Evolutionary conservation across 2,797 vertebrate species (phyloP).

Genomic region (Rhinophrynus dorsalis): DNA sequence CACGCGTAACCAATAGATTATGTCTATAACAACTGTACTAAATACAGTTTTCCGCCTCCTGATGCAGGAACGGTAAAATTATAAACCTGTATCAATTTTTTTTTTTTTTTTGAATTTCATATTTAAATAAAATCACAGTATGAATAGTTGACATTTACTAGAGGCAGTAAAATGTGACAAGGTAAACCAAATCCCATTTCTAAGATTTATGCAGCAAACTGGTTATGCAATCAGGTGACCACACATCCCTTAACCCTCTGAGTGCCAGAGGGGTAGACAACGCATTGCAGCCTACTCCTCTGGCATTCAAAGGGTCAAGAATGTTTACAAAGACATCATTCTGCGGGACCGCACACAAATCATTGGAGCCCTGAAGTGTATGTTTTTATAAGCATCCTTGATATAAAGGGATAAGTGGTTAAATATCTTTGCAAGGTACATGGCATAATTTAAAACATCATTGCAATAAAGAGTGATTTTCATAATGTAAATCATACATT

Average conservation of each 20-base stretch:
- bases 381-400: too few relatives aligned
- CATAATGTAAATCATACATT: conserved; percentile 11
- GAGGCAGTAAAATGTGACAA: conserved; percentile 69
- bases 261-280: too few relatives aligned
- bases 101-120: conserved; percentile 72
- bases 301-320: too few relatives aligned
- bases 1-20: conserved; percentile 78
- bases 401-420: too few relatives aligned
- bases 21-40: conserved; percentile 80
- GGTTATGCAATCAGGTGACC: too few relatives aligned
- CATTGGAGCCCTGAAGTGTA: too few relatives aligned
- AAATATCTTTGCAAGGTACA: too few relatives aligned
- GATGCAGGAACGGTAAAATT: conserved; percentile 97
- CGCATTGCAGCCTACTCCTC: too few relatives aligned
- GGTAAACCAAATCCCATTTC: background rate
- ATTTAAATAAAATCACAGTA: conserved; percentile 97
- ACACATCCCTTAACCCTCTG: too few relatives aligned
- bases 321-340: too few relatives aligned
- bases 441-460: background rate
- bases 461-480: background rate
- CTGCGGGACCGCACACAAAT: too few relatives aligned
- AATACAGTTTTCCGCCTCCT: conserved; percentile 86
- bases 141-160: conserved; percentile 82
- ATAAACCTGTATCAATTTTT: conserved; percentile 85
- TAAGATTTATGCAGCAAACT: background rate